Base-by-base conservation (phyloP, 2,113 vertebrate species). In the Cariama cristata region DNA sequence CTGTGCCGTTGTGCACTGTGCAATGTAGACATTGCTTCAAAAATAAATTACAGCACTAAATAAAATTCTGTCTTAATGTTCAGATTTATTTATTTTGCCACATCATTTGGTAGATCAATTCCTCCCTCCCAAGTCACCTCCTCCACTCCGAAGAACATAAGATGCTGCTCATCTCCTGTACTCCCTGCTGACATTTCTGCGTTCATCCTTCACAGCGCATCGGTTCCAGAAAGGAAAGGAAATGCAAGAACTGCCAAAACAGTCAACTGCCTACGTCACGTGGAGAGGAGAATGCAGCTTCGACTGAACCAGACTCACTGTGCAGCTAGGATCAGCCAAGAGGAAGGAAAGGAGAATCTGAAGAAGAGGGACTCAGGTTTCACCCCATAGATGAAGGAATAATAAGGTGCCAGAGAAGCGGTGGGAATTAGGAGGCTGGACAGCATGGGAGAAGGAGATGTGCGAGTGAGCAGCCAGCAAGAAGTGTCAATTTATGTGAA, bases 201-300 rank as follows among this genome's bases (percentile, higher is more conserved):
- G 69, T 33, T 85, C 87, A 60, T 52, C 66, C 80, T 93, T 94
- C 7, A 0, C 91, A 75, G 72, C 3, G 50, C 52, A 68, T 79
- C 8, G 0, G 77, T 44, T 87, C 85, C 77, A 45, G 69, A 49
- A 68, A 79, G 44, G 77, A 76, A 82, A 89, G 88, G 77, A 85
- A 94, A 69, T 33, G 56, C 26, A 56, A 56, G 55, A 91, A 23
- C 62, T 91, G 84, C 66, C 95, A 91, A 68, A 91, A 74, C 32
- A 84, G 52, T 45, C 56, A 79, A 50, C 22, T 76, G 50, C 45
- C 32, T 24, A 3, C 38, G 63, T 66, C 62, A 69, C 4, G 2
- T 13, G 42, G 81, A 76, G 81, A 83, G 74, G n/a, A 90, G 71
- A 92, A 72, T 0, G 2, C 45, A 86, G 50, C 45, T 76, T 42